Evolutionary conservation across 2,113 vertebrate species (phyloP), one percentile per base, ranked within the genome.

Genomic region (Crotalus tigris): DNA sequence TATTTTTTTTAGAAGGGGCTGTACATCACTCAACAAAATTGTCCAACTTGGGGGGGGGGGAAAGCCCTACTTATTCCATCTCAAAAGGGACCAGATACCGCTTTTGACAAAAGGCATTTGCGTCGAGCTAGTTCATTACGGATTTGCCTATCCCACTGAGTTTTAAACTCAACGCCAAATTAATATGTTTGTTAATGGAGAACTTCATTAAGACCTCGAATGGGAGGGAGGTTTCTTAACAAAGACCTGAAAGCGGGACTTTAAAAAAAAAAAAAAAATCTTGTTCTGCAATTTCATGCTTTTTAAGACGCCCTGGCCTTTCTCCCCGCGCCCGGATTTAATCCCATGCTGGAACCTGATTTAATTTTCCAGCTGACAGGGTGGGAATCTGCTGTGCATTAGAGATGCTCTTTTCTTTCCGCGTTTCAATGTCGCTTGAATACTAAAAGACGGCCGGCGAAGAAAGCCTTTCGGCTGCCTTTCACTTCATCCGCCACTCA

Each of bases 221-320:
- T 51, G 59, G 93, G 95, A 69, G 94, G 91, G 96, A 96, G 85
- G 93, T 89, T 91, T 69, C 59, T 64, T 90, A 94, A 92, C 94
- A 97, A 96, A 96, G 96, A 96, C 92, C 96, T 96, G 97, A 96
- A 96, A 95, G 94, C 85, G 95, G 96, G 95, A 96, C 94, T 98
- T 96, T 95, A 95, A 98, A 96, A 97, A 98, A 97, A 97, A 96
- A 96, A 96, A 97, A 98, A 94, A 98, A 98, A 98, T 98, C 98
- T 97, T 96, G 98, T 98, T 98, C 97, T 97, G 98, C 94, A 97
- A 98, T 98, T 98, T 98, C 98, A 99, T 98, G 97, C 98, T 96
- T 96, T 98, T 98, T 98, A 98, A 98, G 95, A 96, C 95, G 97
- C 87, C 95, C 95, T 96, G 96, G 96, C 89, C 93, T 95, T 95